A percentile compares a stretch with the other conserved stretches of the same genome.
These are phyloP conservation scores for Buphagus erythrorhynchus DNA, from an alignment of 2,797 vertebrate genomes.

Conservation along the genomic window DNA sequence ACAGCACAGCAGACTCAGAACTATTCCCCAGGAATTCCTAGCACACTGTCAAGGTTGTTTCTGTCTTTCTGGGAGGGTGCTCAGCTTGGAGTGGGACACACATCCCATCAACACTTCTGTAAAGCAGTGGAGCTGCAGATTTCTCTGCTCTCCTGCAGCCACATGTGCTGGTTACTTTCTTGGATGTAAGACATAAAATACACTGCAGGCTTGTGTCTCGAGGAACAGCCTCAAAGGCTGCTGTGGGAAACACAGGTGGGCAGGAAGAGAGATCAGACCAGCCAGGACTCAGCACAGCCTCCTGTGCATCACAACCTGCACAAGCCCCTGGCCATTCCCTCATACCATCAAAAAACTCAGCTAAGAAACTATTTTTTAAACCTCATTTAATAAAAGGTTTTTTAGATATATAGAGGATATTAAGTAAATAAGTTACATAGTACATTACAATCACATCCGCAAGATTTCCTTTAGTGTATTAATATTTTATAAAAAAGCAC, in stretches of 20 bases:
- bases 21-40: not conserved
- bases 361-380: conserved; percentile 63
- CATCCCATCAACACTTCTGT: not conserved
- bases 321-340: not conserved
- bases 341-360: not conserved
- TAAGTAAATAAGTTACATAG: conserved; percentile 85
- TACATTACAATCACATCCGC: conserved; percentile 84
- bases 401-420: conserved; percentile 80
- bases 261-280: not conserved
- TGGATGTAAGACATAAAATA: not conserved
- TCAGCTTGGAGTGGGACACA: rapidly evolving
- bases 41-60: not conserved
- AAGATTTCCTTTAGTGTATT: conserved; percentile 85
- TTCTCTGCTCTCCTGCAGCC: not conserved
- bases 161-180: not conserved
- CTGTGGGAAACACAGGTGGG: not conserved
- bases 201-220: not conserved
- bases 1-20: not conserved
- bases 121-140: not conserved
- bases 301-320: not conserved
- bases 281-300: rapidly evolving
- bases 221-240: not conserved
- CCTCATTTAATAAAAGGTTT: conserved; percentile 84
- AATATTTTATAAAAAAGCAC: conserved; percentile 83
- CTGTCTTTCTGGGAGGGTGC: not conserved